Percentiles rank a stretch among this genome's conserved stretches.
phyloP scores from a whole-genome alignment of 2,113 vertebrate species.

The Nycticryphes semicollaris region DNA sequence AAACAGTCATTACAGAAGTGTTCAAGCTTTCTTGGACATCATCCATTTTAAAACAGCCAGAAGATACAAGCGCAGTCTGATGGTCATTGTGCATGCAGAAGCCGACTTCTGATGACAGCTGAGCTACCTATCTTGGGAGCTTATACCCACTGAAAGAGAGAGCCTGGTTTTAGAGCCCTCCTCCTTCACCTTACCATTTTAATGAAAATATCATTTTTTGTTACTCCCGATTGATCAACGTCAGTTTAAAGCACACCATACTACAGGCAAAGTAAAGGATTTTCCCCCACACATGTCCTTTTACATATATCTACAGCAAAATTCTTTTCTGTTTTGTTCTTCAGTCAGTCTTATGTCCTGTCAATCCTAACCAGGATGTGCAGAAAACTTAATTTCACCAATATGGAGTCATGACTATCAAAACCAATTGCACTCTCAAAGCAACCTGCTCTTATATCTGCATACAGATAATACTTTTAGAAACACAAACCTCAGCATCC shows the following conservation, averaged over 20 bases:
- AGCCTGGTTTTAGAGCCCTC: fast-evolving
- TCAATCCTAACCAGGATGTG: background rate
- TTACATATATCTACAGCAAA: background rate
- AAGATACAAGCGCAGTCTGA: background rate
- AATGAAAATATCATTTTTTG: background rate
- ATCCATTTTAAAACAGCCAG: background rate
- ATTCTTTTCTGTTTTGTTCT: background rate
- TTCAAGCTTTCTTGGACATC: background rate
- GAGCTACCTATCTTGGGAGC: background rate
- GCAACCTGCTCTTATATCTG: background rate
- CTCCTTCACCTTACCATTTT: background rate
- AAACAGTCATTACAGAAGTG: background rate
- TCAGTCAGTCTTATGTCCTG: background rate
- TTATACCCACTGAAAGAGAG: background rate
- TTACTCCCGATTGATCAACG: fast-evolving
- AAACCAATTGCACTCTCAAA: background rate
- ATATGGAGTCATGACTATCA: background rate
- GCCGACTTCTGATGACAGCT: background rate
- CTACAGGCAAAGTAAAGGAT: background rate
- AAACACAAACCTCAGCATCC: background rate
- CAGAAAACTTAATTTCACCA: background rate
- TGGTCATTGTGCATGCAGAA: background rate
- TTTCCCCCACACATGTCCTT: background rate
- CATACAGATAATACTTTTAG: background rate
- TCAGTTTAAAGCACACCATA: background rate